Conservation (phyloP, 2,888 invertebrate genomes). For the Sphaeridia pumilis region DNA sequence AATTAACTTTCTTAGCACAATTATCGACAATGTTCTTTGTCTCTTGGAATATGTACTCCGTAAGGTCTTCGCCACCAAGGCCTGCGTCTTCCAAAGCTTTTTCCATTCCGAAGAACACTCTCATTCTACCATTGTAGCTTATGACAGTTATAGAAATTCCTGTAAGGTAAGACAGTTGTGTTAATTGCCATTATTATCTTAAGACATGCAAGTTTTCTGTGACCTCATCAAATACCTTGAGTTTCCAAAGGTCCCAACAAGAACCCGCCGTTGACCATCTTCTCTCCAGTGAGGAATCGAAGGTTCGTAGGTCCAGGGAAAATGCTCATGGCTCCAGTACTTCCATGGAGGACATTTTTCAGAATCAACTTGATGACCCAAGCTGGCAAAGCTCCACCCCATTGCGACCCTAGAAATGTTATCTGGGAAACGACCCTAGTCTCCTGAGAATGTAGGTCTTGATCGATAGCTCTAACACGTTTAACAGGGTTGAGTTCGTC, state of each 20-base stretch:
- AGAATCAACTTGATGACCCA: slow-evolving; percentile 5
- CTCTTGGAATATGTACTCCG: background rate
- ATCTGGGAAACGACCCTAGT: slow-evolving; percentile 11
- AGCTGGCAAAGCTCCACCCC: slow-evolving; percentile 4
- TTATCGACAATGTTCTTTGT: background rate
- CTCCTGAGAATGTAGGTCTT: slow-evolving; percentile 5
- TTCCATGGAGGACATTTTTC: slow-evolving; percentile 9
- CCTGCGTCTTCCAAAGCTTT: background rate
- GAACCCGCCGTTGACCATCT: slow-evolving; percentile 8
- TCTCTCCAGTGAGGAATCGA: slow-evolving; percentile 7
- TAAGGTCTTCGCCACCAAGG: background rate
- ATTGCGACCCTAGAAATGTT: slow-evolving; percentile 3
- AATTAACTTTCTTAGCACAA: no score
- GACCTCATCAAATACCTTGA: slow-evolving; percentile 4
- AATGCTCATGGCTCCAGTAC: slow-evolving; percentile 13
- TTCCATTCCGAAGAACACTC: slow-evolving; percentile 11
- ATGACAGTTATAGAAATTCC: slow-evolving; percentile 14
- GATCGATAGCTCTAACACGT: background rate
- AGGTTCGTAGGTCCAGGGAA: slow-evolving; percentile 13
- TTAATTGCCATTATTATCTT: background rate
- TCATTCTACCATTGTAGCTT: slow-evolving; percentile 7
- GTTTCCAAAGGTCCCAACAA: slow-evolving; percentile 10
- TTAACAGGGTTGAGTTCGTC: background rate
- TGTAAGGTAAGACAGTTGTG: background rate
- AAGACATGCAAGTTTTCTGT: background rate